phyloP scores from a whole-genome alignment of 2,797 vertebrate species.

The Discoglossus pictus region DNA sequence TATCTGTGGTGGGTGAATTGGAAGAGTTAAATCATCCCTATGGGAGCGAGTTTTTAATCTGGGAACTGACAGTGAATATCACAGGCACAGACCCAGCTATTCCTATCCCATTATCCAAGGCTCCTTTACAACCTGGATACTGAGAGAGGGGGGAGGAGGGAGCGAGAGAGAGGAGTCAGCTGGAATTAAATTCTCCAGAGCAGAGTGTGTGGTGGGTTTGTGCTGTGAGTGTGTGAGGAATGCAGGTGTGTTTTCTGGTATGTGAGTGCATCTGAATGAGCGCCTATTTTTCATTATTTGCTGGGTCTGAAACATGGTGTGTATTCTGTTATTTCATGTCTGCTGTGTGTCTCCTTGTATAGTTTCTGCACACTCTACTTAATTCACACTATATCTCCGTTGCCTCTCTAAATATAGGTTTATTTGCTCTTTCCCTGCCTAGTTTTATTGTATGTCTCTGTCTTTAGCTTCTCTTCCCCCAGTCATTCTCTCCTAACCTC shows the following conservation, averaged over 20 bases:
- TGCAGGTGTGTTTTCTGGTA: conserved; percentile 23
- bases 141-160: conserved; percentile 8
- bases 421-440: conserved; percentile 9
- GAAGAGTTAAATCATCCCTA: conserved; percentile 4
- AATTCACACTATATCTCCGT: background rate
- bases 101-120: conserved; percentile 8
- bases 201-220: background rate
- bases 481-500: background rate
- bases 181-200: background rate
- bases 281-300: no score
- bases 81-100: background rate
- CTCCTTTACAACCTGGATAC: conserved; percentile 24
- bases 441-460: background rate
- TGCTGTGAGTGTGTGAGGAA: conserved; percentile 9
- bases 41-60: conserved; percentile 5
- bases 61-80: background rate
- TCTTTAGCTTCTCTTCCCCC: background rate
- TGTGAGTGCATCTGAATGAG: background rate
- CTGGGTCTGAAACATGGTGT: background rate
- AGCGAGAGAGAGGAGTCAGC: background rate
- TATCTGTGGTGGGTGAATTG: background rate
- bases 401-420: conserved; percentile 1
- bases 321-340: background rate
- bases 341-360: background rate
- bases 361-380: background rate